Conservation (phyloP, 2,113 vertebrate genomes). For the Lampris incognitus region DNA sequence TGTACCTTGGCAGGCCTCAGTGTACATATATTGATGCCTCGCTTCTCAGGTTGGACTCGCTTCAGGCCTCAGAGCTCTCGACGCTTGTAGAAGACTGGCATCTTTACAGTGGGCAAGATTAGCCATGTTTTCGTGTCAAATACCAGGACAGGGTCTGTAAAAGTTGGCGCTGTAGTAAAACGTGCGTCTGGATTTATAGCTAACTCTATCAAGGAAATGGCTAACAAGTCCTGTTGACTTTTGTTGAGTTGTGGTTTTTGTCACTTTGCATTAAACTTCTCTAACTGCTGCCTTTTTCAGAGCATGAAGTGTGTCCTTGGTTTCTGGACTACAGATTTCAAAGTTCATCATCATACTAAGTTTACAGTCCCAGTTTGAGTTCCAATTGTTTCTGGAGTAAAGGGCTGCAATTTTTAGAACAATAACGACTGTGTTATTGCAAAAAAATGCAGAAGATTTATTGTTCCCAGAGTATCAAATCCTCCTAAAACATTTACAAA, state of each 20-base stretch:
- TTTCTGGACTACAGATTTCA: constrained; percentile 8
- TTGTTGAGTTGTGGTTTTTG: constrained; percentile 71
- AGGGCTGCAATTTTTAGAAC: constrained; percentile 30
- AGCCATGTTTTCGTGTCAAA: constrained; percentile 79
- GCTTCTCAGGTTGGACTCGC: constrained; percentile 73
- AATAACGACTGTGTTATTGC: constrained; percentile 41
- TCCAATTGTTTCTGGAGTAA: constrained; percentile 35
- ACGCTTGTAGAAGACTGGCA: constrained; percentile 82
- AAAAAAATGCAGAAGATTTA: constrained; percentile 42
- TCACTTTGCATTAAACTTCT: constrained; percentile 59
- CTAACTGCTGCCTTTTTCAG: constrained; percentile 25
- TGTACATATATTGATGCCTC: constrained; percentile 78
- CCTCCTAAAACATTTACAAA: constrained; percentile 40
- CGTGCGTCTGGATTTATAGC: constrained; percentile 77
- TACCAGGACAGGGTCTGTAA: constrained; percentile 73
- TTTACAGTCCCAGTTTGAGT: constrained; percentile 39
- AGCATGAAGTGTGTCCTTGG: constrained; percentile 9
- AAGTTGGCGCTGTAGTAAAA: constrained; percentile 71
- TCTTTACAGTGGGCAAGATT: constrained; percentile 76
- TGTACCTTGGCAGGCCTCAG: constrained; percentile 80
- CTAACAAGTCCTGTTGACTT: constrained; percentile 79
- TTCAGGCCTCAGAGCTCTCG: constrained; percentile 80
- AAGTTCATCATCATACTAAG: constrained; percentile 20
- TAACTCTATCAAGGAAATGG: constrained; percentile 77
- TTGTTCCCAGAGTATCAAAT: constrained; percentile 54